Percentiles rank a stretch among this genome's conserved stretches.
Conservation (phyloP, 2,797 vertebrate species). For the Sus cebifrons region DNA sequence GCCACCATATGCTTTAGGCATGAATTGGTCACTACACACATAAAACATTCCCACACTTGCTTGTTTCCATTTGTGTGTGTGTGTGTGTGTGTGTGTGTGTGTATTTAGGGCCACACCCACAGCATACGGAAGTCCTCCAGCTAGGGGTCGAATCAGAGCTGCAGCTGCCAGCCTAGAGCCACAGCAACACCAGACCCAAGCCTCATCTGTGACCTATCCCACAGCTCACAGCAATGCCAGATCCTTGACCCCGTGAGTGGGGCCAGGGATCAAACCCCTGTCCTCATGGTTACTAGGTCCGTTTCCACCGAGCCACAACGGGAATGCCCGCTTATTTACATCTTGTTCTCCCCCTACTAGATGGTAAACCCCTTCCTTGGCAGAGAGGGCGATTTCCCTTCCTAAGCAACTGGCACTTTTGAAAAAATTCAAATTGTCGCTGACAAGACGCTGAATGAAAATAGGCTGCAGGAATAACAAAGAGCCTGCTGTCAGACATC, state of each 20-base stretch:
- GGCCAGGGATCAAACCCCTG: too few species aligned
- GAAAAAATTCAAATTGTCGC: neutral
- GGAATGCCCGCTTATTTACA: neutral
- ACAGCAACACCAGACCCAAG: too few species aligned
- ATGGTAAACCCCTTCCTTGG: conserved; percentile 19
- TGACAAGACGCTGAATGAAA: neutral
- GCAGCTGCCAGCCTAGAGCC: too few species aligned
- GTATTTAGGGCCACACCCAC: too few species aligned
- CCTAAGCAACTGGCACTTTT: conserved; percentile 4
- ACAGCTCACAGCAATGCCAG: too few species aligned
- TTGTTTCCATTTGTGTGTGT: neutral
- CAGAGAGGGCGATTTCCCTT: conserved; percentile 49
- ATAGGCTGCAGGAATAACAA: conserved; percentile 1
- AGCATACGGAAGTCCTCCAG: too few species aligned
- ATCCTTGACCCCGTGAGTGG: too few species aligned
- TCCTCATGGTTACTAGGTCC: too few species aligned
- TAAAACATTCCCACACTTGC: neutral
- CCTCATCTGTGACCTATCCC: too few species aligned
- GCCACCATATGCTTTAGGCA: neutral
- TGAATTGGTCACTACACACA: neutral
- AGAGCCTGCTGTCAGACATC: neutral
- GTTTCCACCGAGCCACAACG: too few species aligned
- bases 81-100: too few species aligned
- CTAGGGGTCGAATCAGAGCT: too few species aligned
- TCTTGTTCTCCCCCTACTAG: neutral